Evolutionary conservation across 2,888 invertebrate species (phyloP).

Genomic region (Lycaena phlaeas): DNA sequence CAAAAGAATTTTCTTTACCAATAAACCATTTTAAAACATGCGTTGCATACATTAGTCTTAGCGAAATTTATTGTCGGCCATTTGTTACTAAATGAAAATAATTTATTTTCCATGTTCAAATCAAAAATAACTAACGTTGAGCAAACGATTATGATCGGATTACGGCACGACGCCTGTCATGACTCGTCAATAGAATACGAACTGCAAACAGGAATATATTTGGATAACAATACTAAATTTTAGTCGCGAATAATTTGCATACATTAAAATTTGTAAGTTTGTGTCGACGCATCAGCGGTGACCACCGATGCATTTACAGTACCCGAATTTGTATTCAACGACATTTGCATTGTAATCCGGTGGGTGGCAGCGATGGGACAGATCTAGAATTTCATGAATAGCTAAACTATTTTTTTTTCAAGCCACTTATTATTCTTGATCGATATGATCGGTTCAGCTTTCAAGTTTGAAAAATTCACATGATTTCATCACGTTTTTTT

Average conservation of each 20-base stretch:
- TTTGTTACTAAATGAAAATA: not conserved
- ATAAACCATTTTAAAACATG: not conserved
- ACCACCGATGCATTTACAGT: constrained; percentile 48
- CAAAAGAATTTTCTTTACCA: too few relatives aligned
- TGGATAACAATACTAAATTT: constrained; percentile 10
- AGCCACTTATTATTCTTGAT: constrained; percentile 3
- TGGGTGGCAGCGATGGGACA: constrained; percentile 49
- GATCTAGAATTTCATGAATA: constrained; percentile 50
- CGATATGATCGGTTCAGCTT: constrained; percentile 6
- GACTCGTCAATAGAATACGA: constrained; percentile 9
- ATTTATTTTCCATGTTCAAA: not conserved
- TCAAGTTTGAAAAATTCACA: constrained; percentile 8
- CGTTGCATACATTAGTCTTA: not conserved
- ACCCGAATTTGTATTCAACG: constrained; percentile 51
- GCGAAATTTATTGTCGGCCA: not conserved
- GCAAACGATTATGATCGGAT: constrained; percentile 14
- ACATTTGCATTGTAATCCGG: constrained; percentile 52
- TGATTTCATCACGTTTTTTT: not conserved
- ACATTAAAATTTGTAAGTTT: constrained; percentile 28
- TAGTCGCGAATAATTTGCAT: constrained; percentile 23
- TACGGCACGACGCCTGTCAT: not conserved
- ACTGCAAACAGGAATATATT: constrained; percentile 5
- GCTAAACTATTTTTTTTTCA: constrained; percentile 31
- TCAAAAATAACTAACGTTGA: not conserved
- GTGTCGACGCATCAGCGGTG: constrained; percentile 42